Evolutionary conservation across 2,888 invertebrate genomes (phyloP).

Genomic region (Chelonus formosanus): DNA sequence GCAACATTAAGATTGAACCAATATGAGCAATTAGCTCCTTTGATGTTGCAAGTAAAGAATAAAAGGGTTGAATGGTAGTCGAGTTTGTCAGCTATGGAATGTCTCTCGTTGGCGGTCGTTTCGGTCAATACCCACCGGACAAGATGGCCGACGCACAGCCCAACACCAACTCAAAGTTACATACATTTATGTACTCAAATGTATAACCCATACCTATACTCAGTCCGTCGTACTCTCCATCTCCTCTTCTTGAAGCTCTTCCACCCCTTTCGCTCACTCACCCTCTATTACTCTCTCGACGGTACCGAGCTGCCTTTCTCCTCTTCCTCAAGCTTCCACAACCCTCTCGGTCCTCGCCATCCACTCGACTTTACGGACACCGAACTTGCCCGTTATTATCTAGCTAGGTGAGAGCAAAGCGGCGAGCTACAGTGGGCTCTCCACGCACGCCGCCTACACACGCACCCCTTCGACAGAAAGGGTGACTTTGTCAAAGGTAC

Average conservation of each 20-base stretch:
- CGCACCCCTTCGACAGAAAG: slow-evolving; percentile 20
- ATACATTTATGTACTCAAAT: slow-evolving; percentile 66
- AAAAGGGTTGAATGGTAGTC: slow-evolving; percentile 13
- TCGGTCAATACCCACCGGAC: slow-evolving; percentile 67
- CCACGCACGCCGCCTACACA: slow-evolving; percentile 25
- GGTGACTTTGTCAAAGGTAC: neutral
- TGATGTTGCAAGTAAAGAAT: slow-evolving; percentile 7
- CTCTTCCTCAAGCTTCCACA: slow-evolving; percentile 31
- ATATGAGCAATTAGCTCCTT: slow-evolving; percentile 60
- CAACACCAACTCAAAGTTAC: slow-evolving; percentile 65
- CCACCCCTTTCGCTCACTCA: slow-evolving; percentile 24
- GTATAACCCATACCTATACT: slow-evolving; percentile 58
- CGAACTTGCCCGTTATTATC: slow-evolving; percentile 64
- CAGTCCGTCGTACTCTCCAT: slow-evolving; percentile 51
- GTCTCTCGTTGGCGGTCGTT: slow-evolving; percentile 59
- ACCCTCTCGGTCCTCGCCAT: slow-evolving; percentile 42
- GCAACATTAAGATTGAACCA: slow-evolving; percentile 48
- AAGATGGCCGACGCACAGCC: slow-evolving; percentile 66
- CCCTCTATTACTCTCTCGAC: slow-evolving; percentile 28
- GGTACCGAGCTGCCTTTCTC: slow-evolving; percentile 40
- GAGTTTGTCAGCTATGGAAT: slow-evolving; percentile 58
- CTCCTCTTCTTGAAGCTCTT: slow-evolving; percentile 28
- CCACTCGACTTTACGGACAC: slow-evolving; percentile 61
- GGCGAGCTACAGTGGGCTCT: slow-evolving; percentile 36
- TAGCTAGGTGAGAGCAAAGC: slow-evolving; percentile 48